Base-by-base conservation (phyloP, 2,888 invertebrate genomes). In the Bugula neritina region DNA sequence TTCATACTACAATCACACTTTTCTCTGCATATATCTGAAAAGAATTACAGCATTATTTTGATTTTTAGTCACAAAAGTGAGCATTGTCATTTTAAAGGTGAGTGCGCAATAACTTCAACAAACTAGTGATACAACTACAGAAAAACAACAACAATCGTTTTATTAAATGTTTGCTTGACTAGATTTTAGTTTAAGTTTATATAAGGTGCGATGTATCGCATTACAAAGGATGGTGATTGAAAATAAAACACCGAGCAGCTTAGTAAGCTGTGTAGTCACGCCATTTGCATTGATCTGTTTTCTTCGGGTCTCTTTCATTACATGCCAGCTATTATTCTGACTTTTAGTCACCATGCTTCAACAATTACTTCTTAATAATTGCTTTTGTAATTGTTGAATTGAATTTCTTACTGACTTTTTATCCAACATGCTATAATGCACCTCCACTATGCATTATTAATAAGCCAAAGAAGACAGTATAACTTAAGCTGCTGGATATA, bases 1-100 rank as follows among this genome's bases (percentile, higher is more conserved):
- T 21, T 57, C 23, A 57, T 3, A 27, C 23, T 25, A 25, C 27
- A 31, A 63, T 31, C 27, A 34, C n/a, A 63, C 31, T n/a, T 63
- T 63, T 25, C 27, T 13, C 57, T n/a, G n/a, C 43, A 43, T 63
- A 57, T 63, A 10, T 31, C n/a, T 63, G 63, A 63, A 63, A 63
- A 31, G 31, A 63, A 63, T 63, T 63, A 63, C 63, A 27, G 63
- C 21, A 63, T 63, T 43, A 63, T 63, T 63, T 63, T 63, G 63
- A 63, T 63, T 63, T 63, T 63, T 10, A 31, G 31, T 27, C 27
- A 63, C 63, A 63, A 63, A 63, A 27, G 10, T 27, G 13, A 31
- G 27, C 2, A 63, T 13, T 63, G 57, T 63, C 27, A 17, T 43
- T 43, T 43, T 17, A 5, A 5, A 43, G 43, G 5, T 43, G 43